These are phyloP conservation scores for Andrena hattorfiana DNA, from an alignment of 2,888 invertebrate genomes.

Conservation along the genomic window DNA sequence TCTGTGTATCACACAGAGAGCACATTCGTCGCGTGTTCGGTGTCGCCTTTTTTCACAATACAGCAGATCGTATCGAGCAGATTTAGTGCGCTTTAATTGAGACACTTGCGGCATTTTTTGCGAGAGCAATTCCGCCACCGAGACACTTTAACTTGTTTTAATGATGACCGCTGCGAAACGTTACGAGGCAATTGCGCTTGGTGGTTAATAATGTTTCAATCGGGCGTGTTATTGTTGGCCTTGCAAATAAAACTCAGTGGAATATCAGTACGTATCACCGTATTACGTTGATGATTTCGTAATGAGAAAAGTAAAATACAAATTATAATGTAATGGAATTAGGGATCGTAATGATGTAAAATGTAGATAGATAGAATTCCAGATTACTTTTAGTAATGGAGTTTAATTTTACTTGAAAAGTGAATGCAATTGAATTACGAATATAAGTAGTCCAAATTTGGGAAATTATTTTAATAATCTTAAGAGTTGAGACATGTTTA, in stretches of 20 bases:
- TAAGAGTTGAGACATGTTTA: too few relatives aligned
- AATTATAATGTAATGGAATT: background rate
- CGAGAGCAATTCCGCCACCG: conserved; percentile 18
- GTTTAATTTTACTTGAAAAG: too few relatives aligned
- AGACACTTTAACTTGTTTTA: conserved; percentile 33
- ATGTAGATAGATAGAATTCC: too few relatives aligned
- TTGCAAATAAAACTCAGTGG: background rate
- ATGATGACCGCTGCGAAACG: conserved; percentile 7
- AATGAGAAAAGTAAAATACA: background rate
- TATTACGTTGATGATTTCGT: background rate
- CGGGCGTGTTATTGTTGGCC: background rate
- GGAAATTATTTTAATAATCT: too few relatives aligned
- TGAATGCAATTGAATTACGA: too few relatives aligned
- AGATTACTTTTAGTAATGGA: too few relatives aligned
- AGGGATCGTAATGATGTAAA: too few relatives aligned
- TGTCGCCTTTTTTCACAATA: conserved; percentile 40
- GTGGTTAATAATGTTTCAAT: conserved; percentile 39
- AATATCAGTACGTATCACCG: background rate
- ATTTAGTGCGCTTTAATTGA: conserved; percentile 64
- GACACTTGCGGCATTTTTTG: conserved; percentile 38
- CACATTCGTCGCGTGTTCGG: background rate
- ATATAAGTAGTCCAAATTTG: too few relatives aligned
- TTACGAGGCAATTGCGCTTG: conserved; percentile 17
- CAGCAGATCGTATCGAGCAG: conserved; percentile 59
- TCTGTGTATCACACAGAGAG: conserved; percentile 22